Base-by-base conservation (phyloP, 30 jellyfish, hydroid and myxozoan genomes). In the Hydractinia echinata region DNA sequence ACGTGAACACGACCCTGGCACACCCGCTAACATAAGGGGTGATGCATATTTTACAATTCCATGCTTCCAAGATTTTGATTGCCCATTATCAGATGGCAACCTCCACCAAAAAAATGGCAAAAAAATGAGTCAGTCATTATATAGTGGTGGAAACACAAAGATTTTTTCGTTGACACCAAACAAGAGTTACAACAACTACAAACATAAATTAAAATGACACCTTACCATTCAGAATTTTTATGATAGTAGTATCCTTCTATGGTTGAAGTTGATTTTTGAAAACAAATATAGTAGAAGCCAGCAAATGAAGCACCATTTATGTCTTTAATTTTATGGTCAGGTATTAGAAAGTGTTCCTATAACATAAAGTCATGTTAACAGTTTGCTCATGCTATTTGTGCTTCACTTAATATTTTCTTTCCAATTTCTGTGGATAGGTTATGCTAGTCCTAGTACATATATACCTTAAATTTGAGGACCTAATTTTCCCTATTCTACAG, bases 261-360 rank as follows among this genome's bases (percentile, higher is more conserved):
- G 15, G 98, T 82, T 77, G 98, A 89, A 44, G 98, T 85, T 55
- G 98, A 92, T 67, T 92, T 92, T 80, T 92, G 98, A 79, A 92
- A 87, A 73, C 98, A 92, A 54, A 92, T 92, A 81, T 92, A 92
- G 60, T 92, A 92, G 60, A 92, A 92, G 53, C 98, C 98, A 76
- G 98, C 98, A 83, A 92, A 92, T 21, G 98, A 92, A 69, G 98
- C 98, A 18, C 98, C 98, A 53, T 89, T 89, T 54, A 92, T 92
- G 72, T 92, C 98, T 74, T 96, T 92, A 20, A 92, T 82, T 77
- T 95, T 92, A 84, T 92, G 98, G 68, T 92, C 98, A 19, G 98
- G 98, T 10, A 92, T 74, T 21, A 92, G 86, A 56, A 92, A 92
- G 55, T 87, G 98, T 72, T 92, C 98, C 98, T 92, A 64, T 49